Evolutionary conservation across 2,113 vertebrate genomes (phyloP), one percentile per base, ranked within the genome.

Genomic region (Phrynocephalus versicolor): DNA sequence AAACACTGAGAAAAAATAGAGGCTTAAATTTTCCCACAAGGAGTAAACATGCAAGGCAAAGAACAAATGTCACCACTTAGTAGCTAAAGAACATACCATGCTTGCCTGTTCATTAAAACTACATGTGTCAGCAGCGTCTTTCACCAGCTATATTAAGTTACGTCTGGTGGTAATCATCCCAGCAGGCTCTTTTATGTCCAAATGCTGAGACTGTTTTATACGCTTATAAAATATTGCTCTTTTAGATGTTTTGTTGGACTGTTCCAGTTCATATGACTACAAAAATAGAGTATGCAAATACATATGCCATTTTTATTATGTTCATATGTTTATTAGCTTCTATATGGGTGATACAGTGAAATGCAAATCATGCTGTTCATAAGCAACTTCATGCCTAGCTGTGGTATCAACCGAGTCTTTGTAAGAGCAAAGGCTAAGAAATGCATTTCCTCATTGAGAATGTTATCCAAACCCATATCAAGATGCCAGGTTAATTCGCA

Each of bases 21-120:
- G 65, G 64, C 16, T 81, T 85, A 76, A 83, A 85, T 67, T 35
- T 87, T 91, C 65, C 64, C 85, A 86, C 85, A 77, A 83, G 85
- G 87, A 85, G 83, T 84, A 85, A 91, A 87, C 88, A 83, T 0
- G 1, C 30, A 82, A 23, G 37, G 13, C n/a, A 18, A 60, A 70
- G 9, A 60, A 70, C 19, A 37, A 25, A 85, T 4, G 12, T 39
- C 37, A 79, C 58, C 19, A 57, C 3, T 1, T 45, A 51, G 30
- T 77, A 91, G 89, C 79, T 94, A 86, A 90, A 87, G 60, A 88
- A 80, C 79, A 70, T 70, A 64, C 83, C 71, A 69, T 10, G 70
- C 86, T 81, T 88, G 79, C 71, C 88, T 89, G 94, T 21, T 91
- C 91, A 91, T 89, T 95, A 77, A 91, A 90, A 83, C 67, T 25